phyloP scores from a whole-genome alignment of 2,797 vertebrate species.

The Macropodus opercularis region DNA sequence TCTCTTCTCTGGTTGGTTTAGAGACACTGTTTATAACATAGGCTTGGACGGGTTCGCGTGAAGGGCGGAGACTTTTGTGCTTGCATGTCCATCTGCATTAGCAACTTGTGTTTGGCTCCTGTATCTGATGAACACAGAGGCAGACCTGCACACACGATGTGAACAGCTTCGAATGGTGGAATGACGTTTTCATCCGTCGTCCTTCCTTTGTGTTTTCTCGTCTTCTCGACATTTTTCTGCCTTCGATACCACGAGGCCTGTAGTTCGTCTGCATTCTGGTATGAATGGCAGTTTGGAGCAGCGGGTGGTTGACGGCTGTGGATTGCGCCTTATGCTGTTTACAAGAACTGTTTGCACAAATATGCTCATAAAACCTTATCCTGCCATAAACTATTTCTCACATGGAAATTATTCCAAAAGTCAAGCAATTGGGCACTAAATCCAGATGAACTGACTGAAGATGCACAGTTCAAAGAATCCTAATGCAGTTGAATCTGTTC shows the following conservation, averaged over 20 bases:
- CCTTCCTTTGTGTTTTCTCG: slow-evolving; percentile 52
- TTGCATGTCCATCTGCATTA: background rate
- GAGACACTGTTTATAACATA: background rate
- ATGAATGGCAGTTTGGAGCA: background rate
- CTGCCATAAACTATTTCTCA: slow-evolving; percentile 18
- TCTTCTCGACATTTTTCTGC: slow-evolving; percentile 47
- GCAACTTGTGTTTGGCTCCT: too few relatives aligned
- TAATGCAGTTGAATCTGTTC: slow-evolving; percentile 34
- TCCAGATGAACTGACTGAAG: slow-evolving; percentile 17
- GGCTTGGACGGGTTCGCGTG: too few relatives aligned
- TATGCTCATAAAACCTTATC: background rate
- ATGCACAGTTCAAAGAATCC: slow-evolving; percentile 39
- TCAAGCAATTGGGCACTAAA: slow-evolving; percentile 6
- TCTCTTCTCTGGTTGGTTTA: background rate
- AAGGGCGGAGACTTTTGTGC: background rate
- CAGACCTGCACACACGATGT: slow-evolving; percentile 60
- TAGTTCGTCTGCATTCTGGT: background rate
- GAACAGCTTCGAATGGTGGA: too few relatives aligned
- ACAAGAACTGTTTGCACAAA: background rate
- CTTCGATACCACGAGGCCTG: background rate
- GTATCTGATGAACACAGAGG: slow-evolving; percentile 27
- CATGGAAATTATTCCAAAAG: slow-evolving; percentile 32
- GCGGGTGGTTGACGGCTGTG: background rate
- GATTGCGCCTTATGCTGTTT: too few relatives aligned
- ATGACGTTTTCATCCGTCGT: slow-evolving; percentile 40